Evolutionary conservation across 2,797 vertebrate species (phyloP), one percentile per base, ranked within the genome.

Genomic region (Aplochiton taeniatus): DNA sequence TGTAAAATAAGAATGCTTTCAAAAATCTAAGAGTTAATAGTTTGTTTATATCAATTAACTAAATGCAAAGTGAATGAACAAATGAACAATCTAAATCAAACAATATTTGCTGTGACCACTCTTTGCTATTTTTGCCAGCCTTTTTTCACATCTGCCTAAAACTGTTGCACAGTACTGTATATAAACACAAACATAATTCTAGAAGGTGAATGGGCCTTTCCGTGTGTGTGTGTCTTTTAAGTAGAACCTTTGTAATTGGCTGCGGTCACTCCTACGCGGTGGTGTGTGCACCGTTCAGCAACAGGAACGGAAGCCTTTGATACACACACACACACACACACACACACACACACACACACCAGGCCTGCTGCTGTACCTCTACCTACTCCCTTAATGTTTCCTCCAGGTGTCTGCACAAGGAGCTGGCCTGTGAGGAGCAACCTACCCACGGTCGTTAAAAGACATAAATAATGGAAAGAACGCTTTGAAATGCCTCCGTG

Each of bases 321-420:
- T 63, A 58, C 14, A 41, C 58, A 66, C 48, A 46, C 59, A 65
- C 31, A 63, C 41, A 46, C 59, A 65, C 31, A 63, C 41, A n/a
- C n/a, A 58, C 14, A 41, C 58, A 66, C 48, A 58, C 14, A 41
- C 58, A 66, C 48, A 46, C 59, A 65, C 31, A 63, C 41, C 63
- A 65, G 51, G 12, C 44, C 52, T 55, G 50, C 42, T 70, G 63
- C 62, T 58, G 55, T 54, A 59, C 69, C 48, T 78, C 76, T 80
- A 69, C 69, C 20, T 72, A 44, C 68, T 76, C 53, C 60, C n/a
- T 41, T 18, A 68, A 49, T 8, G 56, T 79, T 85, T 85, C 80
- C 76, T 83, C 75, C 80, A 84, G 79, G 80, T 84, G 77, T 80
- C 72, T 46, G n/a, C 68, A 83, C 80, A 82, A 83, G 81, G 80